Conservation (phyloP, 2,113 vertebrate species). For the Oplegnathus fasciatus region DNA sequence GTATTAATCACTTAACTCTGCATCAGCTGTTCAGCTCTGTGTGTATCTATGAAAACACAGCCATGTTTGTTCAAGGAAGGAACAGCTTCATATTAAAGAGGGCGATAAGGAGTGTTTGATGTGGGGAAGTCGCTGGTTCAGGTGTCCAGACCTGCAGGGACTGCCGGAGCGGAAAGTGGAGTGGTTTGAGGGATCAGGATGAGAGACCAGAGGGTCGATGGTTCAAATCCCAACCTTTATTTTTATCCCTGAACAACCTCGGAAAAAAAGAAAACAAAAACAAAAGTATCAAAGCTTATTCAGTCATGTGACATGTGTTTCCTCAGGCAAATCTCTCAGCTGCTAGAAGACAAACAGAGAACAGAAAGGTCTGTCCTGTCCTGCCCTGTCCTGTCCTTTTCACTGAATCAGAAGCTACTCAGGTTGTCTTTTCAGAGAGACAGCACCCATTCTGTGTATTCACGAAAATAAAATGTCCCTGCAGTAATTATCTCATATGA, state of each 20-base stretch:
- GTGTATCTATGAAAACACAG: constrained; percentile 23
- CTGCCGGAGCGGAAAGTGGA: not conserved
- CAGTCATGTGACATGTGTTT: constrained; percentile 13
- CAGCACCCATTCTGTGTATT: not conserved
- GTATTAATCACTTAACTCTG: not conserved
- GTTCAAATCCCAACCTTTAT: not conserved
- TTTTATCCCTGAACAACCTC: not conserved
- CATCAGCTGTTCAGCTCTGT: constrained; percentile 26
- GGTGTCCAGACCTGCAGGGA: not conserved
- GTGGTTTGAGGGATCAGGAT: not conserved
- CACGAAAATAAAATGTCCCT: not conserved
- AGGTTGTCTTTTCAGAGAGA: not conserved
- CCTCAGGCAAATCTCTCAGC: constrained; percentile 28
- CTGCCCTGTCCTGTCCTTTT: not conserved
- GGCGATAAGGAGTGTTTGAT: not conserved
- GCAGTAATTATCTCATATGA: not conserved
- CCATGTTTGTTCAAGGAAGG: constrained; percentile 47
- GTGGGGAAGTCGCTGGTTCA: not conserved
- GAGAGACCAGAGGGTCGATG: not conserved
- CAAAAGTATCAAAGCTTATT: not conserved
- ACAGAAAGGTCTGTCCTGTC: not conserved
- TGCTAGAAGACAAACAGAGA: constrained; percentile 14
- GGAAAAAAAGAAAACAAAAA: not conserved
- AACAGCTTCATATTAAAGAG: not conserved
- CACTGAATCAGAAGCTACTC: constrained; percentile 1